Evolutionary conservation across 2,113 vertebrate species (phyloP).

Genomic region (Catharus minimus): DNA sequence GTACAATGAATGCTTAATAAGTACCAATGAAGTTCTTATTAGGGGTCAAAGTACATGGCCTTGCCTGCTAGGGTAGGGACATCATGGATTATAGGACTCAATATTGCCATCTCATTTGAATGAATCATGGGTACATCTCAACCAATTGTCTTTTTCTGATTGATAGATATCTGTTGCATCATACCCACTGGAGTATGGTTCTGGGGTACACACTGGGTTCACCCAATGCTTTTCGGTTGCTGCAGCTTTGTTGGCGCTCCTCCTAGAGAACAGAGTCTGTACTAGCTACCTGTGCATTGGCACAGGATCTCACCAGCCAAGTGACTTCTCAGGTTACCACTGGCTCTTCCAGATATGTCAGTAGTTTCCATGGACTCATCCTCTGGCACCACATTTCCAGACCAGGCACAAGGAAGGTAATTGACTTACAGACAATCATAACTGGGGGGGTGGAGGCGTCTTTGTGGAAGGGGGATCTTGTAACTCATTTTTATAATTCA

Average conservation of each 20-base stretch:
- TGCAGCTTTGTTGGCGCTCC: not conserved
- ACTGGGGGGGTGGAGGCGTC: accelerated
- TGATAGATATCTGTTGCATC: not conserved
- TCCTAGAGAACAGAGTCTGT: not conserved
- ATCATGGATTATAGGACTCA: not conserved
- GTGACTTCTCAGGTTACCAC: not conserved
- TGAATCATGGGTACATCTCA: not conserved
- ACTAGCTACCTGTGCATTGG: not conserved
- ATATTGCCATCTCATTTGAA: not conserved
- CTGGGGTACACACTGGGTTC: not conserved
- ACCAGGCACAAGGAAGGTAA: not conserved
- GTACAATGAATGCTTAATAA: not conserved
- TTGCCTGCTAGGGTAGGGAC: not conserved
- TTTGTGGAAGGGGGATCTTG: not conserved
- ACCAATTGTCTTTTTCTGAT: not conserved
- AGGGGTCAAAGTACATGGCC: not conserved
- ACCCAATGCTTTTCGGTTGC: not conserved
- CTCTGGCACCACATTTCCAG: not conserved
- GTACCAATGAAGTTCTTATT: not conserved
- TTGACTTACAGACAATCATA: not conserved
- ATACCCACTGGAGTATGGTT: not conserved
- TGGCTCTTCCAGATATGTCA: not conserved
- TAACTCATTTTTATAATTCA: not conserved
- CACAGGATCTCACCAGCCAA: not conserved
- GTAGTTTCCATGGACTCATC: not conserved